These are phyloP conservation scores for Sycophila sp. DNA, from an alignment of 1,140 invertebrate genomes.

Conservation along the genomic window DNA sequence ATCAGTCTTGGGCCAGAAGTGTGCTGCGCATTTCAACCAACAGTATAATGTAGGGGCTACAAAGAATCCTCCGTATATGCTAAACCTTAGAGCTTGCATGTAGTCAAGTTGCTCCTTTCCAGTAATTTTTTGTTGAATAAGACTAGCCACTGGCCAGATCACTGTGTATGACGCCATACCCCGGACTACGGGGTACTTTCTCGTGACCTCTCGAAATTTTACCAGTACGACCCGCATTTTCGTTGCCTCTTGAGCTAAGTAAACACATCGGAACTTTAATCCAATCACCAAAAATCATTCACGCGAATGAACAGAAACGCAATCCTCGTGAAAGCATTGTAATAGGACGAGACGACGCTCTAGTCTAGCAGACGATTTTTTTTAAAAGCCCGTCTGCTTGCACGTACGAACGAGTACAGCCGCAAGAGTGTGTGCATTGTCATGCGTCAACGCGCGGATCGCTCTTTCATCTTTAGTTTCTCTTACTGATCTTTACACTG, in stretches of 20 bases:
- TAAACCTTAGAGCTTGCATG: conserved; percentile 71
- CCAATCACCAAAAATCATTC: no score
- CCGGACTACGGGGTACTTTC: conserved; percentile 68
- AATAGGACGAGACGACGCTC: no score
- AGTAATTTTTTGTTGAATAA: conserved; percentile 70
- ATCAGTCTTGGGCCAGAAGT: conserved; percentile 73
- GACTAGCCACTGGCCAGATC: conserved; percentile 75
- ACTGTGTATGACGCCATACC: conserved; percentile 79
- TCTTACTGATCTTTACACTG: no score
- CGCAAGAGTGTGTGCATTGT: no score
- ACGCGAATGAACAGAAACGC: no score
- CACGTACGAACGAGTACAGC: not conserved
- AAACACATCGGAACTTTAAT: no score
- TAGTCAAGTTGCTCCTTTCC: conserved; percentile 69
- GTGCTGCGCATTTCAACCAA: conserved; percentile 73
- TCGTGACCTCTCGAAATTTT: conserved; percentile 60
- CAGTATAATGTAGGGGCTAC: conserved; percentile 78
- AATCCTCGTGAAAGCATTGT: no score
- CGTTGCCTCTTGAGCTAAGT: not conserved
- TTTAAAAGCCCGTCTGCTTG: not conserved
- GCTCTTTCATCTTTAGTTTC: no score
- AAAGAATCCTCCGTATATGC: conserved; percentile 75
- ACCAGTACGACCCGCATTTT: conserved; percentile 58
- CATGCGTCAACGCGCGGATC: no score
- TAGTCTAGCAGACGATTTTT: conserved; percentile 24